A percentile compares a stretch with the other conserved stretches of the same genome.
Evolutionary conservation across 2,797 vertebrate species (phyloP).

Genomic region (Scarus forsteni): DNA sequence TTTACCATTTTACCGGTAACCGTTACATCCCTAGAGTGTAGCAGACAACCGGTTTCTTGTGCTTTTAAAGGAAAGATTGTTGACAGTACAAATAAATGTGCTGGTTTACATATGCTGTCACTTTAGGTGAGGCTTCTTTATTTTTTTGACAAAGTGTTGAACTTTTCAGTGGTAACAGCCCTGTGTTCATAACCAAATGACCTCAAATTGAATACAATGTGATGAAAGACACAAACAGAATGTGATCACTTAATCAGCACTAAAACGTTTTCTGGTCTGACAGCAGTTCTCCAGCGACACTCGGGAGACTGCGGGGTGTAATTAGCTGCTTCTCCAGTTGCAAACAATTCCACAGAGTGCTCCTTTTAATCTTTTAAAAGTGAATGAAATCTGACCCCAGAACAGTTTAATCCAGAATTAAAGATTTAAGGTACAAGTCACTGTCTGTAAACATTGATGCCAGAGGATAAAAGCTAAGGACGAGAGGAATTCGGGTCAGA

Average conservation of each 20-base stretch:
- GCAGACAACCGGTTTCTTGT: too few relatives aligned
- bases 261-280: not conserved
- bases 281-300: not conserved
- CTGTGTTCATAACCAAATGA: too few relatives aligned
- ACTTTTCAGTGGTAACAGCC: too few relatives aligned
- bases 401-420: conserved; percentile 51
- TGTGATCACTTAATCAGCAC: not conserved
- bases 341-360: not conserved
- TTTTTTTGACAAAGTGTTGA: too few relatives aligned
- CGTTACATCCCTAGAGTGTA: too few relatives aligned
- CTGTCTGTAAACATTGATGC: not conserved
- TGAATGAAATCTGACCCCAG: conserved; percentile 42
- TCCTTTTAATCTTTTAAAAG: conserved; percentile 20
- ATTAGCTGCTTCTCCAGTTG: not conserved
- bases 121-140: too few relatives aligned
- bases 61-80: too few relatives aligned
- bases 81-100: too few relatives aligned
- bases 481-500: conserved; percentile 14
- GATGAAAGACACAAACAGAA: not conserved
- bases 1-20: too few relatives aligned
- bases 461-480: not conserved
- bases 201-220: not conserved
- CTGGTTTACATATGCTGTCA: too few relatives aligned
- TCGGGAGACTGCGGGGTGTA: not conserved
- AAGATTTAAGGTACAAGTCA: conserved; percentile 35